Evolutionary conservation across 2,113 vertebrate species (phyloP).

Genomic region (Sorex fumeus): DNA sequence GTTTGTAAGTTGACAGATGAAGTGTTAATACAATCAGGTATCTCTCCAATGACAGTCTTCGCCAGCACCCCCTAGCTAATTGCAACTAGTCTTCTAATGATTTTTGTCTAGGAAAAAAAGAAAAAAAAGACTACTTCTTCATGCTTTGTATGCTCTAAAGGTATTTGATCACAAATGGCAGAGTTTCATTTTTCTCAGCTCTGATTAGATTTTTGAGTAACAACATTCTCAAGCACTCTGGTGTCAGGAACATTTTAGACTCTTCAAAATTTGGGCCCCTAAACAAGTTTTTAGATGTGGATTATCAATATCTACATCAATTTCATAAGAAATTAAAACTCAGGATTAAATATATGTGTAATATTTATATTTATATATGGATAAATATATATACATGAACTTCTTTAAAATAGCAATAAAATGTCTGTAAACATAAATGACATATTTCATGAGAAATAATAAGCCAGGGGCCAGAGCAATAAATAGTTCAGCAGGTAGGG

Average conservation of each 20-base stretch:
- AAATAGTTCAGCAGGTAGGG: too few species aligned
- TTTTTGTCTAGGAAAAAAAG: not conserved
- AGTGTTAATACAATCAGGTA: not conserved
- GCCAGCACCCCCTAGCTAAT: not conserved
- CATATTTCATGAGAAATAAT: not conserved
- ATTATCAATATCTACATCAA: not conserved
- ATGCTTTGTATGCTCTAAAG: not conserved
- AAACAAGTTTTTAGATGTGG: not conserved
- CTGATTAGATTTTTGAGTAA: not conserved
- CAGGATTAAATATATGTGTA: not conserved
- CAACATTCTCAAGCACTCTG: not conserved
- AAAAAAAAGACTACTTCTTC: not conserved
- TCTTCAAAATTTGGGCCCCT: not conserved
- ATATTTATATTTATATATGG: not conserved
- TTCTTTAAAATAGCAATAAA: slow-evolving; percentile 39
- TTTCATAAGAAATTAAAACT: slow-evolving; percentile 46
- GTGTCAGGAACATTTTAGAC: too few species aligned
- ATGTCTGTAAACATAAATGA: not conserved
- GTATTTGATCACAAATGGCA: not conserved
- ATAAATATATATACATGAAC: not conserved
- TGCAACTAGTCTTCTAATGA: not conserved
- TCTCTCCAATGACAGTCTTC: too few species aligned
- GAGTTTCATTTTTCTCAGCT: slow-evolving; percentile 37
- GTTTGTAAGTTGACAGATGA: not conserved
- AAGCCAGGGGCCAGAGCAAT: too few species aligned